Evolutionary conservation across 2,888 invertebrate species (phyloP), one percentile per base, ranked within the genome.

Genomic region (Epinotia brunnichana): DNA sequence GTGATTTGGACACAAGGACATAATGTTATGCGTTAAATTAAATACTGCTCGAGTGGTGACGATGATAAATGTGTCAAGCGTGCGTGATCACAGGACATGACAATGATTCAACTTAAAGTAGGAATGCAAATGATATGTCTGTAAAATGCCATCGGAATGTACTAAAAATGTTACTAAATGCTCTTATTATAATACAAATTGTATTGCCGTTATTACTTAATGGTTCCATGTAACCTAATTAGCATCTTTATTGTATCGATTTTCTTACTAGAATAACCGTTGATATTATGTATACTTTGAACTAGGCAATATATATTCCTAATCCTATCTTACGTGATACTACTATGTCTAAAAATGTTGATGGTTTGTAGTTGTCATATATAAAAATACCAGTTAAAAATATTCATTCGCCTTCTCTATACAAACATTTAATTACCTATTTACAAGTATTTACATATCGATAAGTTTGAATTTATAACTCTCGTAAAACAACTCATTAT

Each of bases 301-400:
- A 56, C 54, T 68, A 54, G 53, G 54, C 15, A 44, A 24, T 62
- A 72, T 57, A 67, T 66, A 59, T 21, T 53, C 44, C 67, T 72
- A 72, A 15, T 19, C 21, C 54, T 53, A 56, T 29, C 48, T 59
- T 66, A 66, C 19, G 51, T 66, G 39, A 39, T 41, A 56, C 68
- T n/a, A 56, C 51, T 68, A 70, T 48, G 61, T n/a, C 74, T 74
- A 70, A 70, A 62, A 68, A 66, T 63, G 51, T 69, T 71, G 63
- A 72, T 69, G 48, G 56, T 69, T 72, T 67, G 41, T 53, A 44
- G 41, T 72, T 61, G 60, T 21, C 17, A 78, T 82, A 83, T 91
- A 91, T 87, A 91, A 91, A 91, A 91, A 91, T 91, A 91, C 83
- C 84, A 78, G 83, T 87, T 85, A 90, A 91, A 91, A 91, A 91